Base-by-base conservation (phyloP, 2,113 vertebrate genomes). In the Morone saxatilis region DNA sequence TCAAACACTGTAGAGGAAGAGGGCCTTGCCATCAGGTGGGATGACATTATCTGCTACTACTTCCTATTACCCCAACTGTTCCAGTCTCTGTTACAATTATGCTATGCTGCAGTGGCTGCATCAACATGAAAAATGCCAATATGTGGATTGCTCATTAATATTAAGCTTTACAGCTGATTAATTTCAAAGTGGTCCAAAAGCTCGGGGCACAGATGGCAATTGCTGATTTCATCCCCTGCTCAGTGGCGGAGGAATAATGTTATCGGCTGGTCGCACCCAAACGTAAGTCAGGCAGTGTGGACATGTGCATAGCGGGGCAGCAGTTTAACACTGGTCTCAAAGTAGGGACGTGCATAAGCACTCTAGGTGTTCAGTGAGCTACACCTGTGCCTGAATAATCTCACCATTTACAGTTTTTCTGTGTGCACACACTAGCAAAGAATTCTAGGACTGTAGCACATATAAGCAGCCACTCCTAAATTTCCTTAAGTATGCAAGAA, bases 181-280 rank as follows among this genome's bases (percentile, higher is more conserved):
- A 79, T 88, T 89, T 84, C 53, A 82, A 88, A 90, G 76, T 36
- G 66, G 36, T 76, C 47, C 65, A 85, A 80, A 79, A 72, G 74
- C 85, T 57, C 2, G 16, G 63, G 70, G 76, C 84, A 63, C 88
- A 86, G 83, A 85, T 88, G 86, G 83, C 76, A 80, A 67, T n/a
- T 48, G 8, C 70, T 53, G 84, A 75, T 22, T 77, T 62, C 3
- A n/a, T 76, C 71, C 85, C 65, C 31, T 80, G 82, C 60, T 84
- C 56, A 31, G 57, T 57, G 80, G 36, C 13, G 43, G 63, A 20
- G 59, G 63, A 71, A 50, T 74, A 56, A 57, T 31, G 68, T 67
- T 88, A 67, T 79, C 41, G 9, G 57, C 38, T 76, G 65, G 68
- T 60, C 78, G 72, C 69, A 53, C 22, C 51, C 47, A 50, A 75